A percentile compares a stretch with the other conserved stretches of the same genome.
phyloP scores from a whole-genome alignment of 2,797 vertebrate genomes.

The Pantherophis alleghaniensis region DNA sequence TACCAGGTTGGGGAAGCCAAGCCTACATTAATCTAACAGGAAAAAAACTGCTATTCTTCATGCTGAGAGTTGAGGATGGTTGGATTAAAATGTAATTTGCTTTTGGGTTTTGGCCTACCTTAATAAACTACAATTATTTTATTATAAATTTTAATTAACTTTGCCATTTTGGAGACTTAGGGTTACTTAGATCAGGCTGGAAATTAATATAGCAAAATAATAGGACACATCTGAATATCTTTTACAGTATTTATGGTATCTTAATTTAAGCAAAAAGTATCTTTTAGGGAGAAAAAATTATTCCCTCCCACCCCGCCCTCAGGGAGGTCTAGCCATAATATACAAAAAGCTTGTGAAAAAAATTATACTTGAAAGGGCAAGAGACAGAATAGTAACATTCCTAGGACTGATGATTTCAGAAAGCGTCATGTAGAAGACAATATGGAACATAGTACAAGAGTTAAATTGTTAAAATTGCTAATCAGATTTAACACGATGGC shows the following conservation, averaged over 20 bases:
- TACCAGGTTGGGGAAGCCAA: neutral
- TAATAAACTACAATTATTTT: neutral
- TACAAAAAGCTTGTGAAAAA: neutral
- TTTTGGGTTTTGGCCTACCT: neutral
- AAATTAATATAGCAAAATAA: neutral
- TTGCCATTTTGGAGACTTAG: neutral
- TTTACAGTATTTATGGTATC: neutral
- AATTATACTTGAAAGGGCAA: neutral
- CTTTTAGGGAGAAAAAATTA: neutral
- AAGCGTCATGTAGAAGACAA: neutral
- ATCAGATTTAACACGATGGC: neutral
- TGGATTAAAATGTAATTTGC: neutral
- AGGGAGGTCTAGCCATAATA: neutral
- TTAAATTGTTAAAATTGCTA: neutral
- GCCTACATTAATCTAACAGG: neutral
- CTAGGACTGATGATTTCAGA: neutral
- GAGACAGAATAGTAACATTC: neutral
- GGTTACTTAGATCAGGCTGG: neutral
- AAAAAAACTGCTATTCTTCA: neutral
- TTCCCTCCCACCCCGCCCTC: no score
- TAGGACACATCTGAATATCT: neutral
- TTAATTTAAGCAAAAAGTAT: neutral
- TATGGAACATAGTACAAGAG: neutral
- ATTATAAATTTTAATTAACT: no score
- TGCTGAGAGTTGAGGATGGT: neutral